Evolutionary conservation across 2,797 vertebrate genomes (phyloP).

Genomic region (Rallus crepitans): DNA sequence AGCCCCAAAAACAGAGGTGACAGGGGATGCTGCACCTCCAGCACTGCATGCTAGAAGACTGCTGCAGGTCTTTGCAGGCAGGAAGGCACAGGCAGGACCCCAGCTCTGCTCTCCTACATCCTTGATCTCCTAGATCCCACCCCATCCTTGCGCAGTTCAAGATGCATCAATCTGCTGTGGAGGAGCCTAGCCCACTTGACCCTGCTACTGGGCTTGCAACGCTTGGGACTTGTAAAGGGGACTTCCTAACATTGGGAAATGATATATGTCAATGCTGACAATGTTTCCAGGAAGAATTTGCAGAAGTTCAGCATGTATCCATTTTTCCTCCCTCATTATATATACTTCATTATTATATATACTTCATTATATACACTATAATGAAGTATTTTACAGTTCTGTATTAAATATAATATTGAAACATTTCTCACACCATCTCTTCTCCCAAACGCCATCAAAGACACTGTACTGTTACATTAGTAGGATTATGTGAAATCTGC

Average conservation of each 20-base stretch:
- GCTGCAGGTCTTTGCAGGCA: background rate
- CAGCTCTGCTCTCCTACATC: background rate
- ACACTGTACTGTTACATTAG: background rate
- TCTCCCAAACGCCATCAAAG: background rate
- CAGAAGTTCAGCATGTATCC: background rate
- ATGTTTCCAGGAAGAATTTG: background rate
- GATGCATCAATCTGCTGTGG: fast-evolving
- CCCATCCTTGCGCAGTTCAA: background rate
- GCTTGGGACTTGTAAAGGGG: background rate
- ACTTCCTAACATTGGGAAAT: background rate
- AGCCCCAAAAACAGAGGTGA: background rate
- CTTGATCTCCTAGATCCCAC: too few species aligned
- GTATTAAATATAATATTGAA: background rate
- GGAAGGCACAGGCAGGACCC: background rate
- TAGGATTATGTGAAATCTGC: background rate
- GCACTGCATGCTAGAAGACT: fast-evolving
- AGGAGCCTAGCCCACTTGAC: background rate
- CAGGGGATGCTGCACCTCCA: background rate
- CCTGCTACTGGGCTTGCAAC: background rate
- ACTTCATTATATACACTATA: background rate
- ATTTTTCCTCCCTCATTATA: background rate
- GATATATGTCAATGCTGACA: background rate
- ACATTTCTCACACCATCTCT: background rate
- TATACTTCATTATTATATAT: too few species aligned
- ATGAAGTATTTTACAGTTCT: background rate